Evolutionary conservation across 2,888 invertebrate species (phyloP).

Genomic region (Cephalotes varians): DNA sequence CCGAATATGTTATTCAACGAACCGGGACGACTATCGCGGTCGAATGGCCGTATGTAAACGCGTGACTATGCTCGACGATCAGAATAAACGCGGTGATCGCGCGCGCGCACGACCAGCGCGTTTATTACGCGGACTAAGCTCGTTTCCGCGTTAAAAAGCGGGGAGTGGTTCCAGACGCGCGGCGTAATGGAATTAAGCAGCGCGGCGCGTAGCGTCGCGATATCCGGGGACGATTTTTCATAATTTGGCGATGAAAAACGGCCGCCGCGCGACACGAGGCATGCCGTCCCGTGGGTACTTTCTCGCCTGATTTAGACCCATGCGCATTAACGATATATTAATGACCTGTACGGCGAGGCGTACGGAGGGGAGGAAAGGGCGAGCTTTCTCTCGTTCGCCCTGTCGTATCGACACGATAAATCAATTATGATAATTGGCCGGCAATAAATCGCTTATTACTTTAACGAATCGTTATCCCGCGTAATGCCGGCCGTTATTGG

Average conservation of each 20-base stretch:
- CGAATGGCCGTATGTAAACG: conserved; percentile 3
- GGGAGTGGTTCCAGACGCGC: conserved; percentile 8
- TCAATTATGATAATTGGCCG: conserved; percentile 73
- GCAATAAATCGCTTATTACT: conserved; percentile 71
- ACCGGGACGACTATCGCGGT: conserved; percentile 32
- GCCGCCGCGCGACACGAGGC: conserved; percentile 35
- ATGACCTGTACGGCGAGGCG: conserved; percentile 48
- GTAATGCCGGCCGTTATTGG: conserved; percentile 50
- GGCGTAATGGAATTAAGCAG: conserved; percentile 37
- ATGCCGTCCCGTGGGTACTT: conserved; percentile 54
- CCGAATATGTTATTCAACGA: conserved; percentile 44
- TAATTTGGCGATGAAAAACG: conserved; percentile 54
- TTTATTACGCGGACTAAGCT: conserved; percentile 26
- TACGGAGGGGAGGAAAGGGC: neutral
- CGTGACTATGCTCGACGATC: neutral
- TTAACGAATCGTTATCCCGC: conserved; percentile 58
- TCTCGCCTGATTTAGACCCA: conserved; percentile 61
- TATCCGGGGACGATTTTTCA: conserved; percentile 51
- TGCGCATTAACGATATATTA: conserved; percentile 69
- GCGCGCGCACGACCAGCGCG: neutral
- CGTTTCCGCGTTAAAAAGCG: neutral
- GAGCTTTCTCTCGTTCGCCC: neutral
- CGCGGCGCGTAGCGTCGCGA: conserved; percentile 23
- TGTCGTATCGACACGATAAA: conserved; percentile 60
- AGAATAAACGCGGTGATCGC: conserved; percentile 29